phyloP scores from a whole-genome alignment of 1,140 invertebrate genomes.

The Lepidotrigona ventralis region DNA sequence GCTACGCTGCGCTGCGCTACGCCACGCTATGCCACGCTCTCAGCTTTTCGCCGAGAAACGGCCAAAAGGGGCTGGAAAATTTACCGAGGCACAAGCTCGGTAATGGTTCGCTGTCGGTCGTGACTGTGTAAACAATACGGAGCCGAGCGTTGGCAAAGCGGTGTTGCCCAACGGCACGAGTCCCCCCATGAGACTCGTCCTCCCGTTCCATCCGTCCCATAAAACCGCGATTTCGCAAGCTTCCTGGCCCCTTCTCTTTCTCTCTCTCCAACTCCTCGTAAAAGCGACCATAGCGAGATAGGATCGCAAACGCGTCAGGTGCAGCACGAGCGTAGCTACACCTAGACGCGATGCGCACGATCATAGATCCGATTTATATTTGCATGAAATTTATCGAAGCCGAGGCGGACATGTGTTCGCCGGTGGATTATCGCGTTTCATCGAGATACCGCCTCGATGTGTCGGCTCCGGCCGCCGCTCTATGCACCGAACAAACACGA shows the following conservation, averaged over 20 bases:
- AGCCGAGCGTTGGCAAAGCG: conserved; percentile 29
- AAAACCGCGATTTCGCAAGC: conserved; percentile 56
- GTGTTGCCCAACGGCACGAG: conserved; percentile 46
- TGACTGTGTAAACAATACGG: conserved; percentile 45
- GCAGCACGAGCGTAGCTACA: conserved; percentile 50
- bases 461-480: neutral
- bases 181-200: conserved; percentile 46
- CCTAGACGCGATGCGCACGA: conserved; percentile 40
- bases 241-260: neutral
- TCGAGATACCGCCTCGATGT: conserved; percentile 14
- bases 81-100: conserved; percentile 5
- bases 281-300: conserved; percentile 51
- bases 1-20: too few relatives aligned
- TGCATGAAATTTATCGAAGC: conserved; percentile 47
- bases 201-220: conserved; percentile 45
- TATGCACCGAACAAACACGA: conserved; percentile 27
- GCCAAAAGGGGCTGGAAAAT: neutral
- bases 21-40: neutral
- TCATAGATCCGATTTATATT: conserved; percentile 58
- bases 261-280: neutral
- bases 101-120: conserved; percentile 27
- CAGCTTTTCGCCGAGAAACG: neutral
- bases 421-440: conserved; percentile 39
- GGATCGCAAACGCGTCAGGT: conserved; percentile 61
- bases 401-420: conserved; percentile 39